These are phyloP conservation scores for Tyrannus savana DNA, from an alignment of 2,113 vertebrate species.

Conservation along the genomic window DNA sequence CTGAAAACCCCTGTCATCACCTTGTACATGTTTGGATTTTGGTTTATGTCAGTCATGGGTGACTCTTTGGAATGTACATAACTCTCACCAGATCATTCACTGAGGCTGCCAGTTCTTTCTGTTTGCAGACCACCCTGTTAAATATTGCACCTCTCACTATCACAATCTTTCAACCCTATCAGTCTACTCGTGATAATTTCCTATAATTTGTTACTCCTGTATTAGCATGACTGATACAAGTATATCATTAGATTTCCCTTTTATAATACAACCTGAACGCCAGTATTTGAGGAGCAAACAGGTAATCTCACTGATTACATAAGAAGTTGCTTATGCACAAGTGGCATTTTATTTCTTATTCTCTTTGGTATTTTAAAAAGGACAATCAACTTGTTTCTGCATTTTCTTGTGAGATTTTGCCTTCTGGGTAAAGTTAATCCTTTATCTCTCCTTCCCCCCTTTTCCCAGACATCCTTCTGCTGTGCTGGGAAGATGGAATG, in stretches of 20 bases:
- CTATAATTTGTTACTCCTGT: not conserved
- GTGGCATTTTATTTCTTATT: not conserved
- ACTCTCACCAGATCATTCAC: not conserved
- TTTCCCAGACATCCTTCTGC: slow-evolving; percentile 19
- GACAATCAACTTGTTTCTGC: not conserved
- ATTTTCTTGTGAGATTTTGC: not conserved
- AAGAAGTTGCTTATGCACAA: not conserved
- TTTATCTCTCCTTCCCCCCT: not conserved
- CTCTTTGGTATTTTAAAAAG: slow-evolving; percentile 25
- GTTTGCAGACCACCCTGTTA: not conserved
- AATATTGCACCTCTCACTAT: not conserved
- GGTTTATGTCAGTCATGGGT: not conserved
- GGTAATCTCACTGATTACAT: not conserved
- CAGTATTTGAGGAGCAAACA: not conserved
- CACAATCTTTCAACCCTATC: not conserved
- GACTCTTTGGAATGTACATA: not conserved
- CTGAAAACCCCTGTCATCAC: not conserved
- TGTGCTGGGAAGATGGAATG: slow-evolving; percentile 61
- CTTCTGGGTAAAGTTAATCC: not conserved
- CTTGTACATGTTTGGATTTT: not conserved
- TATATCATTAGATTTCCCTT: not conserved
- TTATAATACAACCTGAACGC: not conserved
- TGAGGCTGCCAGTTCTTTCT: not conserved
- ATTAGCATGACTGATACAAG: not conserved
- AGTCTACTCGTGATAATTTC: not conserved